phyloP scores from a whole-genome alignment of 2,888 invertebrate genomes.

The Bimastos eiseni region DNA sequence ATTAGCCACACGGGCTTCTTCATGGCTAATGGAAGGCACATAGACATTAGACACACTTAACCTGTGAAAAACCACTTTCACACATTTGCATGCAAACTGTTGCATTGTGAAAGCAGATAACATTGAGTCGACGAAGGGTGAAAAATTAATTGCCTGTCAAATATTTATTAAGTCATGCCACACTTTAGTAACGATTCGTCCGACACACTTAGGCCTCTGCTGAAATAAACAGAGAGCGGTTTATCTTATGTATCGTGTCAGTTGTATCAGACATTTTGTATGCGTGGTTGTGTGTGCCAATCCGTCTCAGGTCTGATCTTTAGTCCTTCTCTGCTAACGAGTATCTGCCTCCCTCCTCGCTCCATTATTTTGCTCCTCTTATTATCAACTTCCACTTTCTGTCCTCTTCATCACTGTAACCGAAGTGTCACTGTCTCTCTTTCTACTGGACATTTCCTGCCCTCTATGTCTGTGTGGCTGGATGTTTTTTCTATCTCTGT shows the following conservation, averaged over 20 bases:
- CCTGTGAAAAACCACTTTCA: not conserved
- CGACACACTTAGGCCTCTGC: not conserved
- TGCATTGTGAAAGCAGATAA: not conserved
- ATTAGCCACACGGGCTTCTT: no score
- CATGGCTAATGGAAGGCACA: not conserved
- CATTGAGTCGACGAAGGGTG: not conserved
- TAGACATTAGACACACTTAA: not conserved
- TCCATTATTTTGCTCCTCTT: not conserved
- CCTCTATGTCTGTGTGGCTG: no score
- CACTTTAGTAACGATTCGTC: not conserved
- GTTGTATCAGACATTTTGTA: not conserved
- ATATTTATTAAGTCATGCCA: not conserved
- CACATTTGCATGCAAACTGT: not conserved
- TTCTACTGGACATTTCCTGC: no score
- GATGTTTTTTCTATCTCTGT: no score
- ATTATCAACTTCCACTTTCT: constrained; percentile 13
- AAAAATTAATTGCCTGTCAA: not conserved
- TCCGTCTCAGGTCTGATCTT: not conserved
- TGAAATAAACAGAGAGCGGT: not conserved
- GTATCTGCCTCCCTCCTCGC: not conserved
- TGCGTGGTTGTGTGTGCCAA: not conserved
- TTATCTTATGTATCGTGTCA: no score
- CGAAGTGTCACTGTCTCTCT: not conserved
- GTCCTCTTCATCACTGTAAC: not conserved
- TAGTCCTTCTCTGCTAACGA: not conserved